A percentile compares a stretch with the other conserved stretches of the same genome.
phyloP scores from a whole-genome alignment of 2,797 vertebrate genomes.

The Siniperca obscura region DNA sequence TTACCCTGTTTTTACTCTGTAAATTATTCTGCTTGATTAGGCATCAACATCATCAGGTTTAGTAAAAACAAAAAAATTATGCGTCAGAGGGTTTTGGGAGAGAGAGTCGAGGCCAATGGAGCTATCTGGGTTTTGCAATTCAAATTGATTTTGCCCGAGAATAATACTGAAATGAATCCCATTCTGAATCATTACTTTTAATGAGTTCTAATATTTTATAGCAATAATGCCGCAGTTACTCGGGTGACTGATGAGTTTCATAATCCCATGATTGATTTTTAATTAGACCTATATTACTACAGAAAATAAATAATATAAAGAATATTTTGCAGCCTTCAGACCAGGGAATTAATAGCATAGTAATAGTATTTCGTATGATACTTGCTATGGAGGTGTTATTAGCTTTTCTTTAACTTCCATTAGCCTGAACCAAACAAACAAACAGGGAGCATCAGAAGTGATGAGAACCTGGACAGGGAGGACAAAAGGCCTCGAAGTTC shows the following conservation, averaged over 20 bases:
- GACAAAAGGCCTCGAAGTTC: slow-evolving; percentile 37
- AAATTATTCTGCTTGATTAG: slow-evolving; percentile 45
- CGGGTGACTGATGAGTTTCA: slow-evolving; percentile 66
- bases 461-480: slow-evolving; percentile 22
- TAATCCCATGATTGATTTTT: slow-evolving; percentile 66
- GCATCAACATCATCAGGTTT: slow-evolving; percentile 29
- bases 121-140: slow-evolving; percentile 53
- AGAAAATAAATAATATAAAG: slow-evolving; percentile 57
- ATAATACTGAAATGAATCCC: slow-evolving; percentile 63
- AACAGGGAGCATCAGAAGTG: slow-evolving; percentile 14
- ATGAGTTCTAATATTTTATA: slow-evolving; percentile 74
- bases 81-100: background rate
- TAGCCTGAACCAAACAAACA: slow-evolving; percentile 15
- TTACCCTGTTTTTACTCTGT: slow-evolving; percentile 6
- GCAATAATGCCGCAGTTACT: slow-evolving; percentile 56
- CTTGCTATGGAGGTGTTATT: slow-evolving; percentile 22
- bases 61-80: background rate
- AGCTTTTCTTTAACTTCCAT: slow-evolving; percentile 9
- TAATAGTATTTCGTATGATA: slow-evolving; percentile 25
- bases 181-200: slow-evolving; percentile 76
- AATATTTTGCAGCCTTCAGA: slow-evolving; percentile 55
- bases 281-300: slow-evolving; percentile 69
- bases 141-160: slow-evolving; percentile 62
- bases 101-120: slow-evolving; percentile 14
- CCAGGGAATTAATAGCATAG: slow-evolving; percentile 29